These are phyloP conservation scores for Penaeus chinensis DNA, from an alignment of 1,140 invertebrate genomes.

Conservation along the genomic window DNA sequence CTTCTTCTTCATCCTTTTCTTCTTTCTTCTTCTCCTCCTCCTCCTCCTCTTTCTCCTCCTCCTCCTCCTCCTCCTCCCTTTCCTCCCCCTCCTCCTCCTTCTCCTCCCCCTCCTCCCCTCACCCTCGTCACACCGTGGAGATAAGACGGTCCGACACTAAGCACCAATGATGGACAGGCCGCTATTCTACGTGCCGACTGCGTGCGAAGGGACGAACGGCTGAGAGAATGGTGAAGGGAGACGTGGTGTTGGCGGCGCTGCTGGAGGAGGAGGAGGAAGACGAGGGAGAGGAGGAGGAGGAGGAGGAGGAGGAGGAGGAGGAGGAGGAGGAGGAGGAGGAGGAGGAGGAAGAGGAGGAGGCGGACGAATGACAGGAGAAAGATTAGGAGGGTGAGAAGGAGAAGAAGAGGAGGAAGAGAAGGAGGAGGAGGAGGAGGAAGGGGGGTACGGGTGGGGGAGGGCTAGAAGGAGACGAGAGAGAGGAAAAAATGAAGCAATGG, in stretches of 20 bases:
- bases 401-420: neutral
- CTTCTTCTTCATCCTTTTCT: neutral
- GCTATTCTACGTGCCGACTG: constrained; percentile 58
- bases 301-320: neutral
- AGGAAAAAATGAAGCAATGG: neutral
- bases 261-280: neutral
- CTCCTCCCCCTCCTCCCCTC: neutral
- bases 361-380: neutral
- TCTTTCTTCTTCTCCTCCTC: neutral
- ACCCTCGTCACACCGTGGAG: constrained; percentile 47
- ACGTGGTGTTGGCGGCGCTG: neutral
- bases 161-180: constrained; percentile 55
- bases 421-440: neutral
- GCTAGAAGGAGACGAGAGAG: neutral
- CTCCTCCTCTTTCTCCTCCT: neutral
- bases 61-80: neutral
- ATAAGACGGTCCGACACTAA: constrained; percentile 59
- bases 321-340: neutral
- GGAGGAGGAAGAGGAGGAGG: neutral
- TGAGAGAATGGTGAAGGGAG: constrained; percentile 49
- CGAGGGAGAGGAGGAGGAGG: neutral
- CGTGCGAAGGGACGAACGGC: constrained; percentile 48
- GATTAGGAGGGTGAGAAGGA: neutral
- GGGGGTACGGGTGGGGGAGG: neutral
- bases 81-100: neutral